Conservation (phyloP, 2,113 vertebrate genomes). For the Jacana jacana region DNA sequence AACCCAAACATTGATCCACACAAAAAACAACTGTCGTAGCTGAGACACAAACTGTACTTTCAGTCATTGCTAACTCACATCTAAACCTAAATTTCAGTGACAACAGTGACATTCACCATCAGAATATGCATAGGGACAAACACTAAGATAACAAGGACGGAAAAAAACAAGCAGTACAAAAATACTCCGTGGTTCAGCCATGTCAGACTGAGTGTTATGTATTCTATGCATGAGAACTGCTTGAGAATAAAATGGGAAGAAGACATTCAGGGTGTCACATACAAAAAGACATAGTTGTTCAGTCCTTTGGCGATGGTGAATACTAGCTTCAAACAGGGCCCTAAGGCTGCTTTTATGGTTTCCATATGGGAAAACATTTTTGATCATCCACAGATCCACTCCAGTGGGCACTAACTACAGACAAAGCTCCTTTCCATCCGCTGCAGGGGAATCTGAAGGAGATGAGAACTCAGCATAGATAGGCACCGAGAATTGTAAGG, state of each 20-base stretch:
- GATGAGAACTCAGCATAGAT: not conserved
- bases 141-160: fast-evolving
- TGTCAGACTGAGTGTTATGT: not conserved
- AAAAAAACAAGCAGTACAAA: not conserved
- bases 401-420: not conserved
- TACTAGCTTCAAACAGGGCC: not conserved
- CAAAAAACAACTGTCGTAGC: not conserved
- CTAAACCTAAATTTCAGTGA: not conserved
- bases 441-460: not conserved
- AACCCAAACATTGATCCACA: not conserved
- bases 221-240: not conserved
- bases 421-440: not conserved
- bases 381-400: not conserved
- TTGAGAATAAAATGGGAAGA: fast-evolving
- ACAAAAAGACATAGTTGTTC: fast-evolving
- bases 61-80: not conserved
- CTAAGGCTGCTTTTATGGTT: fast-evolving
- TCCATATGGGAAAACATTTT: not conserved
- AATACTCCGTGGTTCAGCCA: not conserved
- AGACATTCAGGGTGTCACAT: not conserved
- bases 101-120: not conserved
- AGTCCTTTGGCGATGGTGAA: not conserved
- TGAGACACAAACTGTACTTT: not conserved
- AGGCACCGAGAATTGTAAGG: not conserved
- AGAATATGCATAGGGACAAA: not conserved